Conservation (phyloP, 2,113 vertebrate species). For the Sprattus sprattus region DNA sequence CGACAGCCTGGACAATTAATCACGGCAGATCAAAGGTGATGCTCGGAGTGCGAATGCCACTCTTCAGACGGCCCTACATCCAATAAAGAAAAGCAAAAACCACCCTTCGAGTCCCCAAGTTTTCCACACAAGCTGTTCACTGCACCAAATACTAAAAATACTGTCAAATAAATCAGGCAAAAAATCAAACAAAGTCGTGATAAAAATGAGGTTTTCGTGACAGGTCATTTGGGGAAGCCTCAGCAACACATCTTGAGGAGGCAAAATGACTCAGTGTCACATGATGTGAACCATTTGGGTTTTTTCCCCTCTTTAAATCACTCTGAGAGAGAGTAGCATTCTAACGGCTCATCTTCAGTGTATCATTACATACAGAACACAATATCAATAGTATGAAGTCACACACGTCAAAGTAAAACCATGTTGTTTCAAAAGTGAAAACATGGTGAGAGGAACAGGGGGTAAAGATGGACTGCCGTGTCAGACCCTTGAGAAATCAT, state of each 20-base stretch:
- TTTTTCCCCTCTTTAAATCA: neutral
- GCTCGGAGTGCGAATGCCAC: neutral
- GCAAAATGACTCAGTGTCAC: slow-evolving; percentile 13
- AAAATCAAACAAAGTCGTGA: slow-evolving; percentile 54
- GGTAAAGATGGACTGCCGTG: slow-evolving; percentile 54
- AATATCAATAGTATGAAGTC: neutral
- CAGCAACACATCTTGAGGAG: slow-evolving; percentile 48
- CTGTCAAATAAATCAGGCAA: slow-evolving; percentile 50
- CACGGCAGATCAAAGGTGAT: neutral
- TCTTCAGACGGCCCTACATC: neutral
- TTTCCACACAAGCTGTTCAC: neutral
- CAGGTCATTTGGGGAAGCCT: slow-evolving; percentile 40
- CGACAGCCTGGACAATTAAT: neutral
- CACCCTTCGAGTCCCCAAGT: neutral
- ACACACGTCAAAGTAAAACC: neutral
- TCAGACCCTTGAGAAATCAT: slow-evolving; percentile 62
- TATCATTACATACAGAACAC: neutral
- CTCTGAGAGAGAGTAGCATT: neutral
- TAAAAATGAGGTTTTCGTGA: slow-evolving; percentile 56
- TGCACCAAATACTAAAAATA: slow-evolving; percentile 10
- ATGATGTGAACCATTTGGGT: neutral
- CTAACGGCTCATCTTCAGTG: neutral
- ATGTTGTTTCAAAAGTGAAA: neutral
- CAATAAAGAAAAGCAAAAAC: neutral
- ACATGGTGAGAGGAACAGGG: neutral